Conservation (phyloP, 2,797 vertebrate species). For the Tokudaia tokunoshimensis region DNA sequence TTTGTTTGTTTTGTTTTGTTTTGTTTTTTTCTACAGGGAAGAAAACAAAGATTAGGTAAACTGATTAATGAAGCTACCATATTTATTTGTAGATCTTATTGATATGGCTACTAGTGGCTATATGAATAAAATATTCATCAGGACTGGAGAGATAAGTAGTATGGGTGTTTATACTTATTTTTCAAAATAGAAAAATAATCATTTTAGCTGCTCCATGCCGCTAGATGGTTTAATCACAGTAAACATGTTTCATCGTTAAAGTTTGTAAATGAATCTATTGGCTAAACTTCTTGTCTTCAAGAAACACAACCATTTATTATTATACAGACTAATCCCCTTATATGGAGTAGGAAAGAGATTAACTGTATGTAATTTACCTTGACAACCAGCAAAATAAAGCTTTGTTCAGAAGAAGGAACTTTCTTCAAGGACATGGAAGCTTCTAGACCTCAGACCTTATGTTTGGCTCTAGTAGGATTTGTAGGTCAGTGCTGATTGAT, state of each 20-base stretch:
- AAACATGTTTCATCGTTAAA: conserved; percentile 65
- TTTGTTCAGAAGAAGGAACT: conserved; percentile 64
- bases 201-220: not conserved
- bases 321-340: conserved; percentile 67
- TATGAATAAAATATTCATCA: not conserved
- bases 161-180: conserved; percentile 29
- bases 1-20: not conserved
- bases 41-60: conserved; percentile 73
- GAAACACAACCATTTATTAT: conserved; percentile 60
- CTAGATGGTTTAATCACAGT: conserved; percentile 9
- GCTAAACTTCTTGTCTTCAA: conserved; percentile 60
- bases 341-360: conserved; percentile 65
- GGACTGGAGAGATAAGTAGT: not conserved
- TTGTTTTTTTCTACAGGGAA: conserved; percentile 46
- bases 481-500: not conserved
- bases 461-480: not conserved
- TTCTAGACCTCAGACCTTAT: conserved; percentile 37
- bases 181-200: conserved; percentile 17
- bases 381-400: conserved; percentile 59
- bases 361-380: conserved; percentile 60
- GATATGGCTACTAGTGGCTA: conserved; percentile 39
- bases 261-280: conserved; percentile 47
- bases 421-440: conserved; percentile 18
- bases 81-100: conserved; percentile 5
- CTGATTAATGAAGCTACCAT: conserved; percentile 61